These are phyloP conservation scores for Melanotaenia maccullochi DNA, from an alignment of 2,797 vertebrate species.

Conservation along the genomic window DNA sequence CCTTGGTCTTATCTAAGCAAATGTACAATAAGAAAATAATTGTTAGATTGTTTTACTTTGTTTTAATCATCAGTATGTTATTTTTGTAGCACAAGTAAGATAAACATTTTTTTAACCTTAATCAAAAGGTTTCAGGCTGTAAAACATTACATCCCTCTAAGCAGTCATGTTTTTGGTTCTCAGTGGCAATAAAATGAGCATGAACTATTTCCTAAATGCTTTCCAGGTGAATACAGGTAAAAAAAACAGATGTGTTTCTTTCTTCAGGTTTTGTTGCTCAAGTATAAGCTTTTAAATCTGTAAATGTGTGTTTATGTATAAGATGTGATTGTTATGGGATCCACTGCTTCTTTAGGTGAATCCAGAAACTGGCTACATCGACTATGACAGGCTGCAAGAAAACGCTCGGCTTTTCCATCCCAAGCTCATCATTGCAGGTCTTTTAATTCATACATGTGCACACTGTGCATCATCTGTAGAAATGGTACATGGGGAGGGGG, in stretches of 20 bases:
- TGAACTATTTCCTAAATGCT: not conserved
- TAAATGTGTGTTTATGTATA: not conserved
- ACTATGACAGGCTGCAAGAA: constrained; percentile 91
- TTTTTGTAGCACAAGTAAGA: not conserved
- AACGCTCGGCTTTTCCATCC: constrained; percentile 94
- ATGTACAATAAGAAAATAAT: not conserved
- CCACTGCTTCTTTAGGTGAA: constrained; percentile 84
- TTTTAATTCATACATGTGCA: not conserved
- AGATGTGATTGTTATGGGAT: not conserved
- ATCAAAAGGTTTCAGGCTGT: not conserved
- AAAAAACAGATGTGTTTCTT: too few relatives aligned
- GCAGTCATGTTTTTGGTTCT: not conserved
- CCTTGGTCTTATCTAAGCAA: not conserved
- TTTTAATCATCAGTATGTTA: not conserved
- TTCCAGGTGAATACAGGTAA: not conserved
- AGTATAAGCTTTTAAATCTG: not conserved
- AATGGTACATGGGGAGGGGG: too few relatives aligned
- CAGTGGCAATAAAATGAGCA: not conserved
- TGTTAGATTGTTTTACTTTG: not conserved
- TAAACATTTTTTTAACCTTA: not conserved
- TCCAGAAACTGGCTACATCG: constrained; percentile 91
- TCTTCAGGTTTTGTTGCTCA: not conserved
- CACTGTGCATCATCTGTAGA: not conserved
- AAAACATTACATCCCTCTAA: not conserved
- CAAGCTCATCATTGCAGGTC: constrained; percentile 94